Conservation (phyloP, 2,888 invertebrate genomes). For the Hartigia nigra region DNA sequence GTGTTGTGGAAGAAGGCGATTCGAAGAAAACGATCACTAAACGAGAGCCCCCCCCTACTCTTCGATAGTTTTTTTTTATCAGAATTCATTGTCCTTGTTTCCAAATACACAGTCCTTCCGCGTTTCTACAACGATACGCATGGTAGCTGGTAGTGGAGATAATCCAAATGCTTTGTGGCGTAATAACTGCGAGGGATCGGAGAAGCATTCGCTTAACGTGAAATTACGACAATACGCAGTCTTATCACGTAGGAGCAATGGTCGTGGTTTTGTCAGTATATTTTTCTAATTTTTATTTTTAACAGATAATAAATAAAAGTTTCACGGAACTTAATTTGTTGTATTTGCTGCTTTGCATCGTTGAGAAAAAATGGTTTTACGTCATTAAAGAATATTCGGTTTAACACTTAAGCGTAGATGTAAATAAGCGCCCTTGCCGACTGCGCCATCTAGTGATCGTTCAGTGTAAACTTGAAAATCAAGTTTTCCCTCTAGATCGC, state of each 20-base stretch:
- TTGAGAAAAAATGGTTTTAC: not conserved
- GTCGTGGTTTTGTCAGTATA: not conserved
- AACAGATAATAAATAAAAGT: not conserved
- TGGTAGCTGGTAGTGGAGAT: not conserved
- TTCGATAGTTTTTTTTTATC: not conserved
- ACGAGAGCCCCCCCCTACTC: not conserved
- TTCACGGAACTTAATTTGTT: not conserved
- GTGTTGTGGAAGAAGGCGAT: not conserved
- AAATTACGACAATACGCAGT: not conserved
- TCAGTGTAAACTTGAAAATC: not conserved
- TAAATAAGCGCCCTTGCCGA: not conserved
- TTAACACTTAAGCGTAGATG: not conserved
- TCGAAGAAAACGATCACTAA: not conserved
- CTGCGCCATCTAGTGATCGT: not conserved
- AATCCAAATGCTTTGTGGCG: not conserved
- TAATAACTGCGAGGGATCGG: not conserved
- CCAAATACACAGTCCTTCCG: not conserved
- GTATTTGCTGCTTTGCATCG: not conserved
- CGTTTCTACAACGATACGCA: not conserved
- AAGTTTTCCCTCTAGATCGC: not conserved
- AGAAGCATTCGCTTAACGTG: not conserved
- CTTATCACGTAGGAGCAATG: not conserved
- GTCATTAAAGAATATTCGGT: not conserved
- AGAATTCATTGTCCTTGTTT: not conserved
- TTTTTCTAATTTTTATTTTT: not conserved